phyloP scores from a whole-genome alignment of 2,113 vertebrate species.

The Bolborhynchus lineola region DNA sequence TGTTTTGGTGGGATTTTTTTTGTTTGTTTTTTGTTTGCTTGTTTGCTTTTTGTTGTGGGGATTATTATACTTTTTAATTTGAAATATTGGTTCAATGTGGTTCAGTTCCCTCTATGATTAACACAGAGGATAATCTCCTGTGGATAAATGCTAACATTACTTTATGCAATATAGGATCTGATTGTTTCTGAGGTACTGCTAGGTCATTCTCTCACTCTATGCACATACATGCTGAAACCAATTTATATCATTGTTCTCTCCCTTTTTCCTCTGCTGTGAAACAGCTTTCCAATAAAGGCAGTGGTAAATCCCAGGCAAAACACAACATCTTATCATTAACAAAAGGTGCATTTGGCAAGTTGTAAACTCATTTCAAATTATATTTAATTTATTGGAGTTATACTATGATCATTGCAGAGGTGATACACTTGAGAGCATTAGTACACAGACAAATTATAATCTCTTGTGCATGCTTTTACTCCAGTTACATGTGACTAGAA shows the following conservation, averaged over 20 bases:
- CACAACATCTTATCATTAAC: not conserved
- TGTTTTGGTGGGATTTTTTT: not conserved
- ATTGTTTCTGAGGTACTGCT: not conserved
- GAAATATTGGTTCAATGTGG: not conserved
- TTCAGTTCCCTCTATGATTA: not conserved
- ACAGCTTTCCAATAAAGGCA: not conserved
- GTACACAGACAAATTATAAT: conserved; percentile 40
- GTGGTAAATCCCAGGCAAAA: not conserved
- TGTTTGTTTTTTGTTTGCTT: not conserved
- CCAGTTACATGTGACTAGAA: conserved; percentile 24
- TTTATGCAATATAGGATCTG: not conserved
- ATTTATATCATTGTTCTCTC: not conserved
- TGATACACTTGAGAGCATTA: not conserved
- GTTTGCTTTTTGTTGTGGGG: not conserved
- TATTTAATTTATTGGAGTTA: conserved; percentile 17
- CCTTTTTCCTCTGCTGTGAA: not conserved
- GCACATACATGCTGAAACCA: not conserved
- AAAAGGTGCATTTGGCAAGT: not conserved
- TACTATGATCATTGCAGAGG: not conserved
- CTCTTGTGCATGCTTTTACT: conserved; percentile 27
- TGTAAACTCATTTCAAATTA: not conserved
- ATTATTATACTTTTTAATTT: not conserved
- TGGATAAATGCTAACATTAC: not conserved
- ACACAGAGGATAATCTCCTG: conserved; percentile 7
- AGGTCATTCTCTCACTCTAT: not conserved